These are phyloP conservation scores for Trachelus tabidus DNA, from an alignment of 2,888 invertebrate species.

Conservation along the genomic window DNA sequence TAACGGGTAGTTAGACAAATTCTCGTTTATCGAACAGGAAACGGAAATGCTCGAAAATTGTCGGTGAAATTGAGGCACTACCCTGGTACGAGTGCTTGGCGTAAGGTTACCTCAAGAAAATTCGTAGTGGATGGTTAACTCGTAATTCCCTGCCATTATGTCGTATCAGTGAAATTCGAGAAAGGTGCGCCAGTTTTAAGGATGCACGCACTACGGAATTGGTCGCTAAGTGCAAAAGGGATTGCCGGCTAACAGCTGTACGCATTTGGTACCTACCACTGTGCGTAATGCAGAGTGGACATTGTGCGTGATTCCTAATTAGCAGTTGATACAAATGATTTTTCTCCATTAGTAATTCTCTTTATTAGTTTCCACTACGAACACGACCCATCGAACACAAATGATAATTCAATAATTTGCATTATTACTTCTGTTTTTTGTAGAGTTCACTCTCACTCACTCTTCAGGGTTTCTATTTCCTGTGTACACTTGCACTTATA, in stretches of 20 bases:
- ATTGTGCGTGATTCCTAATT: background rate
- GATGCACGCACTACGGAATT: background rate
- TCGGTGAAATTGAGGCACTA: background rate
- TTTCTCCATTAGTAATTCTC: background rate
- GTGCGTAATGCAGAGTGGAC: background rate
- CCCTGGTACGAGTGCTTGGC: background rate
- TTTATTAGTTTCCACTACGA: background rate
- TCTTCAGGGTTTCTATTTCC: no score
- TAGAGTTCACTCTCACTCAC: no score
- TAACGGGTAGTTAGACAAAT: background rate
- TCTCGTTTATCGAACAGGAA: background rate
- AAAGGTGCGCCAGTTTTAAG: background rate
- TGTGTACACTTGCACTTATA: no score
- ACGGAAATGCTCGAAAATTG: background rate
- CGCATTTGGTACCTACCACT: background rate
- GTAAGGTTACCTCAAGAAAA: background rate
- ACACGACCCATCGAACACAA: background rate
- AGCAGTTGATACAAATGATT: background rate
- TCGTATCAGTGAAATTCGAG: background rate
- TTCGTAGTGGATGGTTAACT: background rate
- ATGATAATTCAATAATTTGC: background rate
- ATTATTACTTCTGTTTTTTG: background rate
- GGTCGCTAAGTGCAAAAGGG: background rate
- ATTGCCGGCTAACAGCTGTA: background rate
- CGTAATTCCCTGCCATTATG: background rate